Percentiles rank a stretch among this genome's conserved stretches.
Conservation (phyloP, 2,888 invertebrate species). For the Nomada goodeniana region DNA sequence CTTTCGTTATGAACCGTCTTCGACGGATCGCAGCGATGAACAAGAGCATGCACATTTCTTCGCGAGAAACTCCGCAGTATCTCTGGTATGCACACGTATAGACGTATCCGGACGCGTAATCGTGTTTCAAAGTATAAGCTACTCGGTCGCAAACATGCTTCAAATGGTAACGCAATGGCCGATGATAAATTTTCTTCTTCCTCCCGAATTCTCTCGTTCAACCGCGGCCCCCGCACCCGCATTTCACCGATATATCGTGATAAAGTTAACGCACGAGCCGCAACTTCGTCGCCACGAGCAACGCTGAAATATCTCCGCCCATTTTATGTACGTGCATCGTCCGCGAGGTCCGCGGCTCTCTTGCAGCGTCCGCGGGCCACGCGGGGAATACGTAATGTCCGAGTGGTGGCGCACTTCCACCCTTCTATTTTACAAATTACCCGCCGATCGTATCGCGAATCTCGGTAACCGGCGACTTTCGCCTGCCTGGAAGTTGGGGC, state of each 20-base stretch:
- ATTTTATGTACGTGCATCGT: slow-evolving; percentile 73
- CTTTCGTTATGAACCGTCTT: slow-evolving; percentile 58
- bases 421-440: slow-evolving; percentile 55
- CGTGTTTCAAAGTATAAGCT: slow-evolving; percentile 66
- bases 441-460: slow-evolving; percentile 44
- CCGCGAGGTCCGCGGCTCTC: slow-evolving; percentile 66
- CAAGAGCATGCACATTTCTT: slow-evolving; percentile 53
- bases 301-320: slow-evolving; percentile 78
- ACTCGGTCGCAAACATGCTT: slow-evolving; percentile 77
- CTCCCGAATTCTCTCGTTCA: slow-evolving; percentile 35
- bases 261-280: slow-evolving; percentile 58
- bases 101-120: slow-evolving; percentile 1
- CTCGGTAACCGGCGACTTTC: slow-evolving; percentile 13
- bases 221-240: slow-evolving; percentile 61
- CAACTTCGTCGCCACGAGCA: slow-evolving; percentile 25
- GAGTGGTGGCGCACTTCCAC: not conserved
- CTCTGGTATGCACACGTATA: not conserved
- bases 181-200: slow-evolving; percentile 75
- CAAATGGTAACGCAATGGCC: slow-evolving; percentile 75
- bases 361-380: slow-evolving; percentile 65
- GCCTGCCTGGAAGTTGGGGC: not conserved
- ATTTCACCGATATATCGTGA: slow-evolving; percentile 76
- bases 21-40: slow-evolving; percentile 39
- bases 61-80: not conserved
- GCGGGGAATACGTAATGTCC: slow-evolving; percentile 76